Evolutionary conservation across 2,888 invertebrate genomes (phyloP).

Genomic region (Amiota minor): DNA sequence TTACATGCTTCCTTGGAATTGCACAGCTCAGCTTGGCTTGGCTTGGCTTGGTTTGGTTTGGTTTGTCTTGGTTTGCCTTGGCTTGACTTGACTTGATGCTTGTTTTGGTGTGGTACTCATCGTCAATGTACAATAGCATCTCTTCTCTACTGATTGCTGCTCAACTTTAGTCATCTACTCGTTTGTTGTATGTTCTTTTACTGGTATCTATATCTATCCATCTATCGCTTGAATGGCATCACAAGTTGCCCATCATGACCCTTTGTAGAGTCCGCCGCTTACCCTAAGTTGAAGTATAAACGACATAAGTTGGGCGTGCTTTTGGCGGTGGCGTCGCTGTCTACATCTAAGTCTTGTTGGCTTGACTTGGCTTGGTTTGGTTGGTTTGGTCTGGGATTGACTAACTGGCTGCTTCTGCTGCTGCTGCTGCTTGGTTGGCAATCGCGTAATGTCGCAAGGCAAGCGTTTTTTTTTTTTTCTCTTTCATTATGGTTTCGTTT

Average conservation of each 20-base stretch:
- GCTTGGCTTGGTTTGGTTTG: conserved; percentile 25
- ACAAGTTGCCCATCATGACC: conserved; percentile 5
- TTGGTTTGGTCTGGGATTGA: conserved; percentile 19
- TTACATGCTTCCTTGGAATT: conserved; percentile 12
- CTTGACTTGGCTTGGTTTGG: conserved; percentile 21
- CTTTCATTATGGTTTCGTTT: neutral
- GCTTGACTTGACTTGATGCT: too few species aligned
- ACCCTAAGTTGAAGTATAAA: conserved; percentile 52
- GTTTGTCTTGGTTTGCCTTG: too few species aligned
- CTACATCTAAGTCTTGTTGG: neutral
- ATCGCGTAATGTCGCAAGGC: conserved; percentile 11
- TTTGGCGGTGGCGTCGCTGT: conserved; percentile 3
- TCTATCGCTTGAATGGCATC: conserved; percentile 55
- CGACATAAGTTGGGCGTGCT: conserved; percentile 17
- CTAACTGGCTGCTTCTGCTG: too few species aligned
- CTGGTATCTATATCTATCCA: conserved; percentile 51
- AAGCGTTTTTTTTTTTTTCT: conserved; percentile 2
- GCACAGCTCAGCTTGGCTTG: conserved; percentile 22
- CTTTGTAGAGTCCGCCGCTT: neutral
- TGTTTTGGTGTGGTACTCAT: too few species aligned
- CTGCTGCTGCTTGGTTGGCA: too few species aligned
- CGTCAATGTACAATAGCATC: too few species aligned
- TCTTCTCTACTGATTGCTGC: conserved; percentile 39
- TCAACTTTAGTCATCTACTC: conserved; percentile 46
- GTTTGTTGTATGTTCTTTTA: conserved; percentile 27